Evolutionary conservation across 2,113 vertebrate species (phyloP), one percentile per base, ranked within the genome.

Genomic region (Microtus richardsoni): DNA sequence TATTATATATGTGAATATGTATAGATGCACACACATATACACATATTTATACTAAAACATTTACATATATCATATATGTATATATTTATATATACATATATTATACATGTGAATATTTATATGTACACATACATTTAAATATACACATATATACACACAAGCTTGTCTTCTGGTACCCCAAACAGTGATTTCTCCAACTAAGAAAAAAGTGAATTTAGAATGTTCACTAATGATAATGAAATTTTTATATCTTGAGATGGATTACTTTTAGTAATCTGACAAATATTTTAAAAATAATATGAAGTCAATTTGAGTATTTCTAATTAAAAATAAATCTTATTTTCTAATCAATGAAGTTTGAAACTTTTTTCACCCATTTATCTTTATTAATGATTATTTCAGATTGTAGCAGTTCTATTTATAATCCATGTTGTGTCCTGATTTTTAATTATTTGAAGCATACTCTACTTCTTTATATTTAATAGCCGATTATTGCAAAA

Each of bases 381-480:
- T 30, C 1, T 74, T 85, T 88, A 62, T 12, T 75, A 3, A 87
- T 54, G 49, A 74, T 58, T 64, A 82, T 91, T 90, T 91, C 85
- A 49, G 80, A 88, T 52, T 86, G 28, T 36, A 60, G 16, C 10
- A 85, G 49, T 93, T 8, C 21, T 52, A 86, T 82, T 80, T 68
- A 82, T 54, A 95, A 90, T 4, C 14, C 68, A 79, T 87, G 7
- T 33, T 82, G 2, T 68, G 7, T n/a, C 49, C 12, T 82, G 12
- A 58, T 39, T 91, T 94, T 93, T 91, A 92, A 54, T 91, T 39
- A 87, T 91, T 6, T 39, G 87, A 94, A 87, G 19, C 33, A 2
- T 93, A 30, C 2, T 71, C 19, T 70, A 58, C 16, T 41, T 68
- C 68, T 74, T 91, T 36, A 71, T n/a, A 47, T 64, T 80, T 79